Conservation (phyloP, 2,113 vertebrate species). For the Colinus virginianus region DNA sequence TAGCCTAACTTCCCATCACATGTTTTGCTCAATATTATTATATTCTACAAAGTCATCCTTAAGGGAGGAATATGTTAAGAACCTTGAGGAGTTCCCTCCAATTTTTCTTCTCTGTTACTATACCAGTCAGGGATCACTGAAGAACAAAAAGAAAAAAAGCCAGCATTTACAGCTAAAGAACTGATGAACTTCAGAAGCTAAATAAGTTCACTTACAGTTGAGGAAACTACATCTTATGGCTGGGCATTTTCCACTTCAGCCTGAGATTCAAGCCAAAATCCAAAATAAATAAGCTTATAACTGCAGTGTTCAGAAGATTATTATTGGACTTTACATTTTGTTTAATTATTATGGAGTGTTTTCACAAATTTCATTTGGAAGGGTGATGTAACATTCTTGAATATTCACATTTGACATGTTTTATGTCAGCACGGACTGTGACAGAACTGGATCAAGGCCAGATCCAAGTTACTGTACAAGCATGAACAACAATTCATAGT, state of each 20-base stretch:
- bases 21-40: too few relatives aligned
- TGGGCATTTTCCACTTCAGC: neutral
- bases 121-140: neutral
- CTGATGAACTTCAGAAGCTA: neutral
- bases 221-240: neutral
- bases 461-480: neutral
- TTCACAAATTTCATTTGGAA: neutral
- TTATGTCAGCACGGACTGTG: neutral
- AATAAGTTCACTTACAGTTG: neutral
- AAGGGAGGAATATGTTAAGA: neutral
- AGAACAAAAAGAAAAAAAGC: neutral
- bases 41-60: neutral
- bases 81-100: neutral
- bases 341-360: neutral
- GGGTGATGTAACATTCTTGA: neutral
- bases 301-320: neutral
- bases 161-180: neutral
- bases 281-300: neutral
- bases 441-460: neutral
- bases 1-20: neutral
- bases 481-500: neutral
- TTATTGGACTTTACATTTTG: neutral
- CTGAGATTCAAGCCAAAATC: neutral
- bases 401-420: too few relatives aligned
- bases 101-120: neutral